Percentiles rank a stretch among this genome's conserved stretches.
Evolutionary conservation across 2,888 invertebrate species (phyloP).

Genomic region (Drosophila hawaiiensis): DNA sequence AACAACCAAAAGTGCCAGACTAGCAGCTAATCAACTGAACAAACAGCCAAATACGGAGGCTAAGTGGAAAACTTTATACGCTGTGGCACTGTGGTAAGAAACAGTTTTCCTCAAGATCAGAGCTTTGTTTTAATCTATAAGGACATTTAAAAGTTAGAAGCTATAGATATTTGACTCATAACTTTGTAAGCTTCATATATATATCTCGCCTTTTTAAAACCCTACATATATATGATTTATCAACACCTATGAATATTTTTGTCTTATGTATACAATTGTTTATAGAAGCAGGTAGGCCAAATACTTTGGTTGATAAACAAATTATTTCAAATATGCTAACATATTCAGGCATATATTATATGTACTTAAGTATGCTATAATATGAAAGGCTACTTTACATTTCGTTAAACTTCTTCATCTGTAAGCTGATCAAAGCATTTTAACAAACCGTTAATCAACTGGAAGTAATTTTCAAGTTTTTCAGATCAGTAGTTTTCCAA

Average conservation of each 20-base stretch:
- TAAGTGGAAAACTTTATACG: constrained; percentile 34
- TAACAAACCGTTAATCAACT: neutral
- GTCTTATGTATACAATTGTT: neutral
- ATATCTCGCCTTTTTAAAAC: neutral
- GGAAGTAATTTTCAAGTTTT: neutral
- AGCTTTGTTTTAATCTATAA: neutral
- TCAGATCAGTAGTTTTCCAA: neutral
- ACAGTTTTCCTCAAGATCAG: neutral
- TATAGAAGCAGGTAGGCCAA: neutral
- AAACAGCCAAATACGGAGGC: constrained; percentile 32
- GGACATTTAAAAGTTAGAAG: neutral
- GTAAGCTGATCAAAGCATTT: neutral
- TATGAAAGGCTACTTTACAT: neutral
- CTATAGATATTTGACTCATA: neutral
- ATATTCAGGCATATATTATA: neutral
- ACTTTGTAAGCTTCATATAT: neutral
- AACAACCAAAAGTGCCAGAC: constrained; percentile 21
- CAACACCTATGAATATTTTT: neutral
- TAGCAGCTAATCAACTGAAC: constrained; percentile 50
- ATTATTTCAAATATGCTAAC: neutral
- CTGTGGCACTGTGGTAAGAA: constrained; percentile 20
- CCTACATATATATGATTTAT: neutral
- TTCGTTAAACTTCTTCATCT: neutral
- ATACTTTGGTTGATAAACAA: neutral
- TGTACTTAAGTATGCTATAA: neutral